These are phyloP conservation scores for Anadara kagoshimensis DNA, from an alignment of 1,140 invertebrate species.

Conservation along the genomic window DNA sequence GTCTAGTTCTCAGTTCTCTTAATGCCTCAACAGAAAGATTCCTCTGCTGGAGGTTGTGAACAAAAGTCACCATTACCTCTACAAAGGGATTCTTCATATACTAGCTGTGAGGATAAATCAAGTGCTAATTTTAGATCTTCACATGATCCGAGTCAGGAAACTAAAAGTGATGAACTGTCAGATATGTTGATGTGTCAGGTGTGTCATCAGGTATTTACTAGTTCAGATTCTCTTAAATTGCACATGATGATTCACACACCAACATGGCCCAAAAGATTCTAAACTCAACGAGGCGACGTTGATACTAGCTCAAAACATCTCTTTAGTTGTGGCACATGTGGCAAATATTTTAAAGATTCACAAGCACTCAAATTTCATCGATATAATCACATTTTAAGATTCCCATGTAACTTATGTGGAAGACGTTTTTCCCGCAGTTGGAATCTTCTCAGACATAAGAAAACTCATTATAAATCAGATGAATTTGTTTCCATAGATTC, in stretches of 20 bases:
- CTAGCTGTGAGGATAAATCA: no score
- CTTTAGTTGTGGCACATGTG: conserved; percentile 49
- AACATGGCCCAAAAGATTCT: conserved; percentile 7
- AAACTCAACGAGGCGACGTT: conserved; percentile 11
- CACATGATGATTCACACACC: conserved; percentile 20
- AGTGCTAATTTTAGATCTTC: no score
- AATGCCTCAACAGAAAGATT: no score
- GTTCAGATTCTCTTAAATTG: conserved; percentile 11
- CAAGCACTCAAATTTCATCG: conserved; percentile 54
- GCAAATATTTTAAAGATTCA: conserved; percentile 51
- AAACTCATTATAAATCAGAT: conserved; percentile 34
- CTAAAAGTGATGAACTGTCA: background rate
- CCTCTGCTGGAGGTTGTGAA: no score
- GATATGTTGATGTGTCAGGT: conserved; percentile 19
- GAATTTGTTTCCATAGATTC: no score
- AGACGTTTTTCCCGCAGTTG: conserved; percentile 54
- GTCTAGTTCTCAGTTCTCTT: no score
- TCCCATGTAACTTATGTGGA: conserved; percentile 50
- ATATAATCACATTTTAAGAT: conserved; percentile 52
- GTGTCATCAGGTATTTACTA: conserved; percentile 33
- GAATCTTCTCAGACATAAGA: conserved; percentile 53
- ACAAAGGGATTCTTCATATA: no score
- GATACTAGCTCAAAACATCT: conserved; percentile 8
- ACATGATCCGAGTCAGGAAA: background rate
- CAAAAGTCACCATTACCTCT: no score